Evolutionary conservation across 1,140 invertebrate species (phyloP), one percentile per base, ranked within the genome.

Genomic region (Liolophura sinensis): DNA sequence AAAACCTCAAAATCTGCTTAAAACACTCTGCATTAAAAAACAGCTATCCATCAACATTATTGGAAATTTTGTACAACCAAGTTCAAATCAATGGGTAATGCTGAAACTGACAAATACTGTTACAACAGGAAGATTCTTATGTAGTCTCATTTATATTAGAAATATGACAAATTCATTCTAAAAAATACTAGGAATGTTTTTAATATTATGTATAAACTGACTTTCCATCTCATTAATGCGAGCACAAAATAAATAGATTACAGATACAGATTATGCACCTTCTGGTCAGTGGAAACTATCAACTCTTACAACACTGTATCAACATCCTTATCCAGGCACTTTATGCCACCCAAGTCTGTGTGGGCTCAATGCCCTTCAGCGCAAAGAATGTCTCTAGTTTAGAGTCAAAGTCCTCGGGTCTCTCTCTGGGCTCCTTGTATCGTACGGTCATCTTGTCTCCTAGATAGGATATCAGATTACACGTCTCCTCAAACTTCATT

Each of bases 381-480:
- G 78, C 77, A 71, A 85, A 78, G 70, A 85, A 85, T 57, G 75
- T 73, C 46, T 84, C 77, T 51, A 84, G 67, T 74, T 84, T 84
- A 50, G 67, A 65, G 68, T 84, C 81, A 70, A 84, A 85, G 57
- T 80, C 82, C 59, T 69, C 65, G 0, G 82, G 80, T 61, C 84
- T 70, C 59, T 82, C 76, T 46, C 69, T 74, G 15, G 79, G 78
- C 25, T 84, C 79, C 51, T 79, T 74, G 73, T 84, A 85, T n/a
- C 74, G 62, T 11, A 79, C 70, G 7, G 81, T 82, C 79, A 84
- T 84, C 68, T 81, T 81, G 68, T 80, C 72, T 16, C 81, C 81
- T 1, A 85, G 75, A 64, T 84, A 84, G 57, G 75, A 72, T 49
- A 85, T 84, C 51, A 85, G 73, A 60, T 79, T 60, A 77, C 84